Percentiles rank a stretch among this genome's conserved stretches.
These are phyloP conservation scores for Esox niger DNA, from an alignment of 2,113 vertebrate species.

Conservation along the genomic window DNA sequence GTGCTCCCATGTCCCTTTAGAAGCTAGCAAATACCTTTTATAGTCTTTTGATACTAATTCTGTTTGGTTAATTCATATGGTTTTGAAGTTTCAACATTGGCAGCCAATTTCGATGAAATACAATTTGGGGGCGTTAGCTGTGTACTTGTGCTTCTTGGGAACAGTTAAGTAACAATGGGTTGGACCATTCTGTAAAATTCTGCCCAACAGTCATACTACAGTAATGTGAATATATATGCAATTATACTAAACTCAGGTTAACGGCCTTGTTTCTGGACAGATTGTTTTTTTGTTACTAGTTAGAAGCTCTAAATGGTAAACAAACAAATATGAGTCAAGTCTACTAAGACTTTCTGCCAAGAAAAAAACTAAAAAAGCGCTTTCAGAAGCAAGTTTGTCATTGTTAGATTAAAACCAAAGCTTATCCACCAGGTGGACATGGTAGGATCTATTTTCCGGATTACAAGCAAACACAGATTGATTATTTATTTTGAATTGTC, in stretches of 20 bases:
- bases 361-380: no score
- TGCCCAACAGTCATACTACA: constrained; percentile 19
- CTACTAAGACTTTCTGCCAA: background rate
- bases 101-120: constrained; percentile 4
- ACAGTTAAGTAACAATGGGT: background rate
- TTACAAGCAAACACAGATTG: no score
- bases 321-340: background rate
- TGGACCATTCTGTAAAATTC: constrained; percentile 18
- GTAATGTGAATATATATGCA: background rate
- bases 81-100: background rate
- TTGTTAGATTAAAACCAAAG: no score
- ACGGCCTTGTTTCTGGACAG: background rate
- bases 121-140: background rate
- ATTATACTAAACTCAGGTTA: background rate
- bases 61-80: background rate
- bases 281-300: background rate
- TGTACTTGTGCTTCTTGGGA: background rate
- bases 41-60: constrained; percentile 6
- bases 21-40: constrained; percentile 6
- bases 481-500: no score
- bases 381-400: no score
- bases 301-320: background rate
- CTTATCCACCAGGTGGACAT: no score
- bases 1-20: background rate
- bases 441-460: no score